Evolutionary conservation across 2,797 vertebrate genomes (phyloP).

Genomic region (Avahi laniger): DNA sequence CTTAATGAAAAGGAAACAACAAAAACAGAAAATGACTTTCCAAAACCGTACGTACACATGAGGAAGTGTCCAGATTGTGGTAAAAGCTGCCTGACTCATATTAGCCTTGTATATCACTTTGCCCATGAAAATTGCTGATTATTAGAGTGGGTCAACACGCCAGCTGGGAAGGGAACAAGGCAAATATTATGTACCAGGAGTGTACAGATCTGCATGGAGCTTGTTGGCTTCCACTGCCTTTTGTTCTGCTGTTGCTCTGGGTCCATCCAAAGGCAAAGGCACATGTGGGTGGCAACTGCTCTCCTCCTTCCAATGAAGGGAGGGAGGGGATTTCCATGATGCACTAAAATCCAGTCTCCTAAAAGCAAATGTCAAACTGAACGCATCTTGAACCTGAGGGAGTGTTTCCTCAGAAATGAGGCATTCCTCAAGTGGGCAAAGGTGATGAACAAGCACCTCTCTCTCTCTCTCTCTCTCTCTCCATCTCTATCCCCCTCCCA

Average conservation of each 20-base stretch:
- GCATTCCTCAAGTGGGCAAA: not conserved
- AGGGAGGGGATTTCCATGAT: not conserved
- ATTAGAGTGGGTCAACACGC: not conserved
- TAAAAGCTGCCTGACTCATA: not conserved
- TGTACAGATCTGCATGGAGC: not conserved
- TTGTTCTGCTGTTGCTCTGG: not conserved
- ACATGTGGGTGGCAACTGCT: not conserved
- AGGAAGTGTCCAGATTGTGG: not conserved
- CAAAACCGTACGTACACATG: not conserved
- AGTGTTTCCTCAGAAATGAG: not conserved
- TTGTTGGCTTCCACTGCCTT: not conserved
- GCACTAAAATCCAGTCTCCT: not conserved
- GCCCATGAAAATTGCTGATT: not conserved
- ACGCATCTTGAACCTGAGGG: not conserved
- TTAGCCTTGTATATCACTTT: not conserved
- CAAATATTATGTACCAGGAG: not conserved
- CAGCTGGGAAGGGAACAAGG: not conserved
- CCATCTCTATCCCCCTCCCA: not conserved
- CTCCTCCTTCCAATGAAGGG: not conserved
- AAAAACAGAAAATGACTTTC: slow-evolving; percentile 14
- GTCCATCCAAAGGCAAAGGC: not conserved
- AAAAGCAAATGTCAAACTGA: not conserved
- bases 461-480: not conserved
- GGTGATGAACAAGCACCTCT: not conserved
- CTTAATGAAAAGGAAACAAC: not conserved